These are phyloP conservation scores for Drosophila prosaltans DNA, from an alignment of 1,140 invertebrate genomes.

Conservation along the genomic window DNA sequence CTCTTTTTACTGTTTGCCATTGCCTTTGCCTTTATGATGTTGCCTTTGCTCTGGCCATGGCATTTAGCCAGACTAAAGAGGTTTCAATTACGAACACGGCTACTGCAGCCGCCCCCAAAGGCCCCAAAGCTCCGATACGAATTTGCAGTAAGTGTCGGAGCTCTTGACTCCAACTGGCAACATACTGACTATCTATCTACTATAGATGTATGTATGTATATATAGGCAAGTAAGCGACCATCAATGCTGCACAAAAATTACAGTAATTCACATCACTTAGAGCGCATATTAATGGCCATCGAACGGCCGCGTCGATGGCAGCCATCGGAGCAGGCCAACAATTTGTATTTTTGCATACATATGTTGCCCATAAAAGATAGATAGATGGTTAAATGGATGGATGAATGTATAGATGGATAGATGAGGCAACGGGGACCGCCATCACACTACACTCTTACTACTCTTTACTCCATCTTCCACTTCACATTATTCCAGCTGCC, in stretches of 20 bases:
- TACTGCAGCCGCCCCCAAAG: conserved; percentile 63
- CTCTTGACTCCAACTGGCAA: conserved; percentile 25
- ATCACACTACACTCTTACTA: background rate
- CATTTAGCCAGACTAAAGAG: conserved; percentile 81
- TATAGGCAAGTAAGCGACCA: conserved; percentile 28
- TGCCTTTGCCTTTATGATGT: conserved; percentile 32
- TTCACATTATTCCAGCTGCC: no score
- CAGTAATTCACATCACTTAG: conserved; percentile 82
- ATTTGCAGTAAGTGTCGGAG: conserved; percentile 25
- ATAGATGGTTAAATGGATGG: background rate
- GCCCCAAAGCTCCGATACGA: conserved; percentile 54
- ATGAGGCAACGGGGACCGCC: background rate
- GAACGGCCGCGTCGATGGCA: conserved; percentile 55
- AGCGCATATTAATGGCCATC: conserved; percentile 82
- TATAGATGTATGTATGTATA: conserved; percentile 1
- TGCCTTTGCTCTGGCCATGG: conserved; percentile 32
- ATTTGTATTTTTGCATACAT: conserved; percentile 54
- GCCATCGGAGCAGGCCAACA: conserved; percentile 53
- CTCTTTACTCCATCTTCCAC: no score
- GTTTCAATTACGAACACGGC: conserved; percentile 77
- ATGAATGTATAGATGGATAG: background rate
- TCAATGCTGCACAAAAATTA: conserved; percentile 75
- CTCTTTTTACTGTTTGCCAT: conserved; percentile 15
- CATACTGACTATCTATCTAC: background rate
- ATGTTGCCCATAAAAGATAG: conserved; percentile 18